Percentiles rank a stretch among this genome's conserved stretches.
Evolutionary conservation across 2,113 vertebrate species (phyloP).

Genomic region (Burhinus oedicnemus): DNA sequence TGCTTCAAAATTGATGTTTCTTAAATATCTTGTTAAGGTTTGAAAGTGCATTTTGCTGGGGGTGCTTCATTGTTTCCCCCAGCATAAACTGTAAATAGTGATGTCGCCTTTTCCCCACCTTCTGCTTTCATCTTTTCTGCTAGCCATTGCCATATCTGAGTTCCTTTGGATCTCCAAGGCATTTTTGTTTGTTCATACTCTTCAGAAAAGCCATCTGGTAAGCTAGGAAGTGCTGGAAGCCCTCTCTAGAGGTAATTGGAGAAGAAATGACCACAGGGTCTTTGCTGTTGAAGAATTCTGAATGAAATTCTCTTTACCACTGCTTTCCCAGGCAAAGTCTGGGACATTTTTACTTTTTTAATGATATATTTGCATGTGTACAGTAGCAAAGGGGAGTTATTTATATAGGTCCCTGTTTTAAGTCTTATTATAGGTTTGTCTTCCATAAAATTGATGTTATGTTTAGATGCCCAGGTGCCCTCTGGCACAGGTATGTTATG

Average conservation of each 20-base stretch:
- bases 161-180: not conserved
- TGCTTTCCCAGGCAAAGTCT: not conserved
- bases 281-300: not conserved
- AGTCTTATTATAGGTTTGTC: not conserved
- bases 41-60: not conserved
- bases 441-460: not conserved
- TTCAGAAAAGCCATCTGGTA: not conserved
- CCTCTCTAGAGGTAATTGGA: not conserved
- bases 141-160: not conserved
- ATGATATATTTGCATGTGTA: not conserved
- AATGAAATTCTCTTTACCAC: not conserved
- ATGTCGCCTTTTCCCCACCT: not conserved
- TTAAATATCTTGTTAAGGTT: not conserved
- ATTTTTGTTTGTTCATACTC: not conserved
- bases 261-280: not conserved
- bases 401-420: not conserved
- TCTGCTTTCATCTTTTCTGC: not conserved
- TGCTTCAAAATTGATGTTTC: not conserved
- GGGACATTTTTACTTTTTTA: not conserved
- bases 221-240: not conserved
- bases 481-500: not conserved
- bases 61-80: not conserved
- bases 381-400: not conserved
- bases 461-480: not conserved
- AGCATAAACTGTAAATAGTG: not conserved